phyloP scores from a whole-genome alignment of 2,113 vertebrate species.

The Cyprinodon variegatus region DNA sequence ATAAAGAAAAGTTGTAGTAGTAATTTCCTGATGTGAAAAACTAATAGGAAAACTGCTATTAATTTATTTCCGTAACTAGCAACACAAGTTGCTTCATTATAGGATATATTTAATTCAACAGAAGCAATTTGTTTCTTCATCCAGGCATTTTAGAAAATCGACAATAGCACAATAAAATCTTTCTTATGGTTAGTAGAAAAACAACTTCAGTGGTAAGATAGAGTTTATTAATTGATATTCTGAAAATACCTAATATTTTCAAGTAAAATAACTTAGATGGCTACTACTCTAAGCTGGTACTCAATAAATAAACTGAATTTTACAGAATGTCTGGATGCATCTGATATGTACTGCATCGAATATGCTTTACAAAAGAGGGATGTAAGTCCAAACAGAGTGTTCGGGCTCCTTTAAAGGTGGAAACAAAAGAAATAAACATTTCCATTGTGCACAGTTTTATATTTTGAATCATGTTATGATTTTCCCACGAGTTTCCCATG shows the following conservation, averaged over 20 bases:
- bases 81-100: too few species aligned
- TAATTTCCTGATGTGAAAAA: too few species aligned
- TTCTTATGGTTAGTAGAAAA: background rate
- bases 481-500: constrained; percentile 6
- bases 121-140: too few species aligned
- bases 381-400: background rate
- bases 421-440: background rate
- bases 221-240: background rate
- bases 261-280: too few species aligned
- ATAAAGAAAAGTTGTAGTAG: too few species aligned
- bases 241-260: background rate
- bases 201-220: background rate
- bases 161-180: background rate
- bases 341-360: background rate
- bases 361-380: background rate
- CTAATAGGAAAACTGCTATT: too few species aligned
- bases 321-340: background rate
- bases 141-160: too few species aligned
- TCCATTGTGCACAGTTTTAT: background rate
- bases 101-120: too few species aligned
- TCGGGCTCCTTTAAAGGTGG: background rate
- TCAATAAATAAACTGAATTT: background rate
- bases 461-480: constrained; percentile 1
- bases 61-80: too few species aligned
- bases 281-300: background rate